Percentiles rank a stretch among this genome's conserved stretches.
These are phyloP conservation scores for Amiota minor DNA, from an alignment of 2,888 invertebrate genomes.

Conservation along the genomic window DNA sequence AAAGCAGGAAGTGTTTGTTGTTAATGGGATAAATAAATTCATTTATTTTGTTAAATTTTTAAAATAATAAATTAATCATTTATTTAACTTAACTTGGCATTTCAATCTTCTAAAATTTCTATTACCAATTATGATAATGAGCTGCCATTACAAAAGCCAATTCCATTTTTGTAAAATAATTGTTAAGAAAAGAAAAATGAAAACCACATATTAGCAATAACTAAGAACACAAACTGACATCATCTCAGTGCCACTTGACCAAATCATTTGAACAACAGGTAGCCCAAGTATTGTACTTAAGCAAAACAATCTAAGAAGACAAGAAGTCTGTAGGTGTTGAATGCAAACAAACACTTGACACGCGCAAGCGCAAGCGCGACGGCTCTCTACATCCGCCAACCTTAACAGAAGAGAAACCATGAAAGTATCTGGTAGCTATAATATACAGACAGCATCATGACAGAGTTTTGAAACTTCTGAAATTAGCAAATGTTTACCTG, in stretches of 20 bases:
- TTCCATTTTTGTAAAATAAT: too few species aligned
- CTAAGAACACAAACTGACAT: conserved; percentile 7
- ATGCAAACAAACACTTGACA: conserved; percentile 40
- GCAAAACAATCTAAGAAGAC: background rate
- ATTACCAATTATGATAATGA: too few species aligned
- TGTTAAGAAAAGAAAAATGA: background rate
- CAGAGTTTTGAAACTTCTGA: conserved; percentile 15
- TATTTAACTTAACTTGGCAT: too few species aligned
- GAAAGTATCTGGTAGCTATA: background rate
- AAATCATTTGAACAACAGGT: conserved; percentile 37
- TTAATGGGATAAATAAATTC: too few species aligned
- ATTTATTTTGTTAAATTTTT: too few species aligned
- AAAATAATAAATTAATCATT: too few species aligned
- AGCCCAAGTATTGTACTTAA: background rate
- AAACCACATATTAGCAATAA: background rate
- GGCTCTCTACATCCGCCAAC: conserved; percentile 23
- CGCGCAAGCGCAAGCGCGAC: conserved; percentile 31
- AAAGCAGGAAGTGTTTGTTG: too few species aligned
- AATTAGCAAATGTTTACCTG: conserved; percentile 63
- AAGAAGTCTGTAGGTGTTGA: conserved; percentile 7
- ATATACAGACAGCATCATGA: conserved; percentile 23
- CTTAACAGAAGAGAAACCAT: conserved; percentile 30
- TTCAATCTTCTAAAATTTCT: too few species aligned
- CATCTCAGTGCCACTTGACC: conserved; percentile 17
- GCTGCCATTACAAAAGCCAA: too few species aligned